These are phyloP conservation scores for Aselliscus stoliczkanus DNA, from an alignment of 2,797 vertebrate genomes.

Conservation along the genomic window DNA sequence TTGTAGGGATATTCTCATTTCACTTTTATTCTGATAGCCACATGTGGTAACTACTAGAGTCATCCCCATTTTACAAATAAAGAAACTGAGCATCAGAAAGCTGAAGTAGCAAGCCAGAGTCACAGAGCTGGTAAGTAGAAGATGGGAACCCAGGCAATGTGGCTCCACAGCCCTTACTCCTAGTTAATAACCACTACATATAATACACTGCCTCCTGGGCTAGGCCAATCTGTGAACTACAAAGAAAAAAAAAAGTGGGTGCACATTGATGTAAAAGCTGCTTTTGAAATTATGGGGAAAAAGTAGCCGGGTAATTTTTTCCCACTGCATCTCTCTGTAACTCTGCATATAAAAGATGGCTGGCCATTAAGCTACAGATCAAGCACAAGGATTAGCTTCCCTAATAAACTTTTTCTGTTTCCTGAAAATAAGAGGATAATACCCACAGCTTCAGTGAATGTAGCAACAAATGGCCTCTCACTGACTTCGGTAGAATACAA, in stretches of 20 bases:
- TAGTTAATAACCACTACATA: not conserved
- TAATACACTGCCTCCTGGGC: not conserved
- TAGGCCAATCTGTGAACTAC: not conserved
- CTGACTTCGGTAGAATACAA: not conserved
- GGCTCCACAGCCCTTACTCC: not conserved
- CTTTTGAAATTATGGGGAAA: not conserved
- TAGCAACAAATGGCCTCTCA: not conserved
- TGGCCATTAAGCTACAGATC: not conserved
- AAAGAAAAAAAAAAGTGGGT: not conserved
- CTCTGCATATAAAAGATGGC: not conserved
- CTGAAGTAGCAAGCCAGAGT: not conserved
- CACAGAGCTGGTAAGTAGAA: not conserved
- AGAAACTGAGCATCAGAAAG: not conserved
- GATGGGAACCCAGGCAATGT: not conserved
- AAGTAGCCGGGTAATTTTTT: not conserved
- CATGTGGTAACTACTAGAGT: not conserved
- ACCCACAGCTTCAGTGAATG: not conserved
- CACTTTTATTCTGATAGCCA: not conserved
- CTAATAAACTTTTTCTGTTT: not conserved
- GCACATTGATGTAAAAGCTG: not conserved
- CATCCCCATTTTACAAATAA: not conserved
- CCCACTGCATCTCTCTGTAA: not conserved
- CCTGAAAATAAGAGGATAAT: not conserved
- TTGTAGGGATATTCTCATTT: not conserved
- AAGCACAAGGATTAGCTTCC: not conserved